phyloP scores from a whole-genome alignment of 2,113 vertebrate genomes.

The Scomber japonicus region DNA sequence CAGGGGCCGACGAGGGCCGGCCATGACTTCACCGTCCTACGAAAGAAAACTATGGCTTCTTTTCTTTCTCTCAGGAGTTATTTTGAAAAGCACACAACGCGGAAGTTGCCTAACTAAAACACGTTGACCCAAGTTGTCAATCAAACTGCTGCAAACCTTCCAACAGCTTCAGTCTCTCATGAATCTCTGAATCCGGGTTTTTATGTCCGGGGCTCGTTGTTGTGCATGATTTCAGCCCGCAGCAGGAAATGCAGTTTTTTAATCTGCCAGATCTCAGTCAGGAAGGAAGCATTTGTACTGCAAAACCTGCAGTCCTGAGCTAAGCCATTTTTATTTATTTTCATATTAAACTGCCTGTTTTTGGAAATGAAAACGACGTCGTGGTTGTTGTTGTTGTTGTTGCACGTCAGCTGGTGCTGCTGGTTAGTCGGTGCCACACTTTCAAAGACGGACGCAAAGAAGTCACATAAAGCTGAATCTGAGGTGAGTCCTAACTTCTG shows the following conservation, averaged over 20 bases:
- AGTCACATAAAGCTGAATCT: conserved; percentile 70
- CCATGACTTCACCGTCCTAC: too few relatives aligned
- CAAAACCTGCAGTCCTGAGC: conserved; percentile 48
- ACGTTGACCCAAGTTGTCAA: conserved; percentile 64
- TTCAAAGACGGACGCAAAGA: conserved; percentile 81
- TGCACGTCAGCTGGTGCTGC: conserved; percentile 47
- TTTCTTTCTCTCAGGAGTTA: conserved; percentile 42
- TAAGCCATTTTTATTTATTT: conserved; percentile 5
- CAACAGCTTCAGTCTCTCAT: not conserved
- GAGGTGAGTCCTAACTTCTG: conserved; percentile 72
- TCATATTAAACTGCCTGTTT: not conserved
- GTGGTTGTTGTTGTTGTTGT: conserved; percentile 54
- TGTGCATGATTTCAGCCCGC: not conserved
- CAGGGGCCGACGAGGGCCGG: too few relatives aligned
- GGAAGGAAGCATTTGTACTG: conserved; percentile 51
- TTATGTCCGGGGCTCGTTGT: not conserved
- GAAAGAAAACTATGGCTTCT: too few relatives aligned
- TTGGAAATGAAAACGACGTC: conserved; percentile 68
- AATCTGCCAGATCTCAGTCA: conserved; percentile 49
- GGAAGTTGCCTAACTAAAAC: conserved; percentile 50
- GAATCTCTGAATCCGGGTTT: too few relatives aligned
- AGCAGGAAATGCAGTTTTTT: conserved; percentile 40
- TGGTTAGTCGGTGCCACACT: conserved; percentile 73
- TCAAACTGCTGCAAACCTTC: not conserved
- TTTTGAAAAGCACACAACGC: conserved; percentile 60